phyloP scores from a whole-genome alignment of 2,113 vertebrate genomes.

The Ploceus nigricollis region DNA sequence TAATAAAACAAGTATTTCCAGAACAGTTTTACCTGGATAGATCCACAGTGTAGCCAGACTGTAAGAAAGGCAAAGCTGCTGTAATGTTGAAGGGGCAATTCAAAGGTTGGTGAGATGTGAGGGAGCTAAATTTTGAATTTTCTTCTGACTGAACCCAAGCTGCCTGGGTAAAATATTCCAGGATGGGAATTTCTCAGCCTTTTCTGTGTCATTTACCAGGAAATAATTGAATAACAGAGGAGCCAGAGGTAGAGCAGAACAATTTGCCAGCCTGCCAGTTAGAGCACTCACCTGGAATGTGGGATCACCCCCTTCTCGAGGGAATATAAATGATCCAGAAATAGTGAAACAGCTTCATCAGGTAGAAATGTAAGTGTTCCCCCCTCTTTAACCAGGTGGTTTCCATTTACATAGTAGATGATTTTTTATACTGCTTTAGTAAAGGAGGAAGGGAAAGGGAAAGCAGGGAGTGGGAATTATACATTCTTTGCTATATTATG shows the following conservation, averaged over 20 bases:
- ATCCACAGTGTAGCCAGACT: background rate
- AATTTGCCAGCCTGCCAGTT: background rate
- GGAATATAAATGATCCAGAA: background rate
- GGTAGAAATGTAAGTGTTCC: background rate
- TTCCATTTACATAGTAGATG: background rate
- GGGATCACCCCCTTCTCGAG: background rate
- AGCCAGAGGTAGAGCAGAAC: background rate
- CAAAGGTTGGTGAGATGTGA: background rate
- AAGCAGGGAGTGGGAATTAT: background rate
- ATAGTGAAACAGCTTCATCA: background rate
- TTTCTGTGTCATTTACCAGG: background rate
- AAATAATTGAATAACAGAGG: background rate
- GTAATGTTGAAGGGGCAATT: background rate
- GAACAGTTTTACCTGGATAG: background rate
- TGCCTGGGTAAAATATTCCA: background rate
- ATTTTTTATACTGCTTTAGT: background rate
- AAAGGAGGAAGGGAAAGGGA: background rate
- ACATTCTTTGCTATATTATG: background rate
- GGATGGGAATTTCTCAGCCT: background rate
- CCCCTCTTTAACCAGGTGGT: background rate
- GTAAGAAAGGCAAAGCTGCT: background rate
- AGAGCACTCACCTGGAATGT: background rate
- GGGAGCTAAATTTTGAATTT: background rate
- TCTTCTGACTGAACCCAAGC: background rate
- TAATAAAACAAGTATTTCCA: background rate